Evolutionary conservation across 2,888 invertebrate species (phyloP), one percentile per base, ranked within the genome.

Genomic region (Eulithis prunata): DNA sequence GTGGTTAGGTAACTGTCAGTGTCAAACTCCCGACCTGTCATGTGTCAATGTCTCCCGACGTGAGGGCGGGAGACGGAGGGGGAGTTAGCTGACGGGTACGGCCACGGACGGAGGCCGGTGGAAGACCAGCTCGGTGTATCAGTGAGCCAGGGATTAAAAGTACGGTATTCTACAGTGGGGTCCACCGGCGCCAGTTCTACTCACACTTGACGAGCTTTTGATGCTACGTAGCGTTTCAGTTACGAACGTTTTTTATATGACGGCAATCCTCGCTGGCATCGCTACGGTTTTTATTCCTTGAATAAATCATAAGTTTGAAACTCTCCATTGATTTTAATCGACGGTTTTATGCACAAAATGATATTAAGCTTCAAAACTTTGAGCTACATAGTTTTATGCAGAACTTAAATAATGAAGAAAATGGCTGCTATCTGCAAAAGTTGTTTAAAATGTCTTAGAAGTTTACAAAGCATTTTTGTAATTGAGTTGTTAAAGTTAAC

Each of bases 181-280:
- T 32, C 32, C 32, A 32, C 32, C 32, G 4, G 4, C 32, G 32
- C 32, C 1, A 32, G 32, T 5, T 32, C 4, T 32, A 32, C 32
- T 47, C 47, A 8, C 47, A 13, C 47, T 47, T 47, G 14, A 13
- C 14, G 5, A 6, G 32, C 32, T 32, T 32, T 32, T 1, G 21
- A 32, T 3, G 32, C 6, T 32, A 32, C 32, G 32, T 32, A 32
- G 32, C 32, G 64, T 70, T 70, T 68, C 59, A 47, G 66, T 70
- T 65, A 69, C 68, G 68, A 66, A 67, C 66, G 70, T 63, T 64
- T 68, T 69, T 71, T 68, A 70, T 71, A 73, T 63, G 69, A 68
- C 59, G 64, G 54, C 71, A 68, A 70, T 72, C 70, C 69, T 59
- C 51, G 55, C 43, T 56, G 43, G 36, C 45, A 46, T 28, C 47